phyloP scores from a whole-genome alignment of 2,797 vertebrate species.

The Pseudocheirus occidentalis region DNA sequence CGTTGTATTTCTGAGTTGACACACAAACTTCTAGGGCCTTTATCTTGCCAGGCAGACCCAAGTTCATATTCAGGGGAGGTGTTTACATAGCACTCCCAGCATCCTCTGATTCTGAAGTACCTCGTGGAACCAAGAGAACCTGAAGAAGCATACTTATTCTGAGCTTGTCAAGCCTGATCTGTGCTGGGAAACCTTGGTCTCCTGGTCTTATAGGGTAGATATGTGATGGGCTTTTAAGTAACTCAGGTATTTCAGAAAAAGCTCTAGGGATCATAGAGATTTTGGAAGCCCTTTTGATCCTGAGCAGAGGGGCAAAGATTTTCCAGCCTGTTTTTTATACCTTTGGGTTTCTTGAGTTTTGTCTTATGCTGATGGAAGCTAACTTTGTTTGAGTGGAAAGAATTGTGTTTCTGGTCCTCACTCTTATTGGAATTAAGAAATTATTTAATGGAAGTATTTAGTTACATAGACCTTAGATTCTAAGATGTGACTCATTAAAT shows the following conservation, averaged over 20 bases:
- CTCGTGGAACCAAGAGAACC: neutral
- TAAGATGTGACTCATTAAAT: neutral
- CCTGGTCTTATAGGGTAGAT: neutral
- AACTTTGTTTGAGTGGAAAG: neutral
- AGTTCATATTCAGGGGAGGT: neutral
- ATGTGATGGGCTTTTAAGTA: constrained; percentile 15
- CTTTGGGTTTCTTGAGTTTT: neutral
- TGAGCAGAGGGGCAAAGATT: neutral
- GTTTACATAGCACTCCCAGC: neutral
- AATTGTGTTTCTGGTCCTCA: neutral
- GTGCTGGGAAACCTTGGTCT: neutral
- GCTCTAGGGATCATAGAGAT: constrained; percentile 21
- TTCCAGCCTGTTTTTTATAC: neutral
- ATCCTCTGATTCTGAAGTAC: constrained; percentile 7
- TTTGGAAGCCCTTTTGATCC: neutral
- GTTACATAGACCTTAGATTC: neutral
- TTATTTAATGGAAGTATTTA: neutral
- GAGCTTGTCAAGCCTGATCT: neutral
- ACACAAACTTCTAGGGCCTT: neutral
- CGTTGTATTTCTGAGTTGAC: neutral
- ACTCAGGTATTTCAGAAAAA: constrained; percentile 19
- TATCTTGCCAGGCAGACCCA: neutral
- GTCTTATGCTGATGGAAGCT: neutral
- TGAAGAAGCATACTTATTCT: neutral
- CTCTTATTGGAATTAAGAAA: neutral